These are phyloP conservation scores for Candoia aspera DNA, from an alignment of 2,113 vertebrate species.

Conservation along the genomic window DNA sequence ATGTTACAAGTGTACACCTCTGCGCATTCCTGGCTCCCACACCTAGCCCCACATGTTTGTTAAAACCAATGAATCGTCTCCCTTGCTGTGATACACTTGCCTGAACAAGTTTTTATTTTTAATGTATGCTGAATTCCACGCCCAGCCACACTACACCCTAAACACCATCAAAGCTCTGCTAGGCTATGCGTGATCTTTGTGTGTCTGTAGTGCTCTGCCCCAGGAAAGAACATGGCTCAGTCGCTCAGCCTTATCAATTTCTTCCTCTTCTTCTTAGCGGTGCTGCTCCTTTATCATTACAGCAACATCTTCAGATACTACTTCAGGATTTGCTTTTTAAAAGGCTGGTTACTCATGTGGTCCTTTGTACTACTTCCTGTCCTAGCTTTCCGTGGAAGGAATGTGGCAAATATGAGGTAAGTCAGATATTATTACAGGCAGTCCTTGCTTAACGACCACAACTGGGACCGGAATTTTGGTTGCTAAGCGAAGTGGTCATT, in stretches of 20 bases:
- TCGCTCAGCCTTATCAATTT: background rate
- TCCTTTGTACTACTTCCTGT: background rate
- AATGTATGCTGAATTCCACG: background rate
- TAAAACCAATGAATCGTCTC: background rate
- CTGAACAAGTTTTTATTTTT: background rate
- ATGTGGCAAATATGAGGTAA: slow-evolving; percentile 28
- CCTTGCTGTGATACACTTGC: background rate
- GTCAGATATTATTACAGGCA: background rate
- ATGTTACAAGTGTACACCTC: background rate
- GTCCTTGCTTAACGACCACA: too few relatives aligned
- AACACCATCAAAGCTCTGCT: too few relatives aligned
- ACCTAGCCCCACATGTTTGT: background rate
- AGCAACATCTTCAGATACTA: slow-evolving; percentile 29
- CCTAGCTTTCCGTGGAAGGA: background rate
- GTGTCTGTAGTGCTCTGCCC: background rate
- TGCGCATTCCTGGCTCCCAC: background rate
- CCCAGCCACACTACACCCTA: background rate
- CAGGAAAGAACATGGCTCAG: background rate
- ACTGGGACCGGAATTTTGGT: too few relatives aligned
- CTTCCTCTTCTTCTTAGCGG: slow-evolving; percentile 2
- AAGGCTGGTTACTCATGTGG: background rate
- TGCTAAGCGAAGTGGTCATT: too few relatives aligned
- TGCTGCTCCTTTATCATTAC: slow-evolving; percentile 2
- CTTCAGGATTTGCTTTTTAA: background rate
- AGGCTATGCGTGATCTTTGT: background rate